A percentile compares a stretch with the other conserved stretches of the same genome.
phyloP scores from a whole-genome alignment of 2,888 invertebrate species.

The Eurytoma adleriae region DNA sequence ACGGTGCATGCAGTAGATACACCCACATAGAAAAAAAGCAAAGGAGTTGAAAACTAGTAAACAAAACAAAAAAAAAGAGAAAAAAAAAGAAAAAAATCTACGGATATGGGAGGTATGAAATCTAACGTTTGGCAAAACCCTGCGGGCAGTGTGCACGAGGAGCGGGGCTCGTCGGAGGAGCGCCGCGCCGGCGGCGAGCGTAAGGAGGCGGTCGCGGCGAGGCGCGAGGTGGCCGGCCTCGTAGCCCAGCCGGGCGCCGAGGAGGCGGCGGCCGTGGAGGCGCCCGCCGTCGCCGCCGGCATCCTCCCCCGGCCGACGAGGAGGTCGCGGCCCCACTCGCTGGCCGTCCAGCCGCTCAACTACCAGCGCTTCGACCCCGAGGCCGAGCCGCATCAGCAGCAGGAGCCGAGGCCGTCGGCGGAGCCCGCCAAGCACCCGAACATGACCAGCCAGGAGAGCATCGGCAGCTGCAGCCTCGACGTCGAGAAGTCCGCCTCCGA shows the following conservation, averaged over 20 bases:
- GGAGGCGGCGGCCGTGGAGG: conserved; percentile 48
- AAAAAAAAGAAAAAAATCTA: not conserved
- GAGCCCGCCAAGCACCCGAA: conserved; percentile 32
- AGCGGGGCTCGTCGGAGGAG: conserved; percentile 65
- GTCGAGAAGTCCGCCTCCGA: conserved; percentile 82
- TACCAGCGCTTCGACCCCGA: conserved; percentile 73
- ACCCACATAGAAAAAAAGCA: not conserved
- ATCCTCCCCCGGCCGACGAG: conserved; percentile 55
- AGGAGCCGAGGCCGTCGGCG: conserved; percentile 16
- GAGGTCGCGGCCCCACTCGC: conserved; percentile 70
- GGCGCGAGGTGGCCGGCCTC: conserved; percentile 71
- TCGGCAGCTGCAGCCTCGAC: conserved; percentile 91
- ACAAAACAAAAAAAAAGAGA: not conserved
- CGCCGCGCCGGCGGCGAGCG: conserved; percentile 50
- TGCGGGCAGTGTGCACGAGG: conserved; percentile 72
- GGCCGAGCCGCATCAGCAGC: conserved; percentile 47
- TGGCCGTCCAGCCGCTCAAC: conserved; percentile 73
- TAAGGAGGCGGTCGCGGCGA: conserved; percentile 49
- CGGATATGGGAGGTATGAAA: not conserved
- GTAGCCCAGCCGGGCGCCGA: conserved; percentile 56
- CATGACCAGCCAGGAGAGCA: conserved; percentile 82
- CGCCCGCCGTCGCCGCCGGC: conserved; percentile 56
- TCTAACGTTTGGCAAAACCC: conserved; percentile 25
- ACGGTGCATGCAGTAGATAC: not conserved
- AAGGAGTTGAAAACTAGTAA: not conserved